Base-by-base conservation (phyloP, 2,797 vertebrate species). In the Girardinus metallicus region DNA sequence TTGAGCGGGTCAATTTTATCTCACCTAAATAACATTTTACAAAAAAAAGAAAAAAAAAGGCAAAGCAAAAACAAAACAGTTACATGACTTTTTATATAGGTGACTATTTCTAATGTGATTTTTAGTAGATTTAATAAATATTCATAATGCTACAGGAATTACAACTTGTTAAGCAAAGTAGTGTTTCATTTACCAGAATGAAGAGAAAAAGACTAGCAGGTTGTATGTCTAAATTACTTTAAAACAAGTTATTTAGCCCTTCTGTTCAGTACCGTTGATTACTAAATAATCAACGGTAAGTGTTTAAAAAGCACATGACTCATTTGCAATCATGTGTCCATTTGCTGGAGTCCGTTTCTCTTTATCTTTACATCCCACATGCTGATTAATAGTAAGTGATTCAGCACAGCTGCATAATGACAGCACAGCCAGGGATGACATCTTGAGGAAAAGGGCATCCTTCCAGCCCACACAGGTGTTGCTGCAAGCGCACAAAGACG, bases 391-490 rank as follows among this genome's bases (percentile, higher is more conserved):
- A 36, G 21, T 23, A 57, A 75, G 55, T 13, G 41, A 60, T 60
- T 31, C 9, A 16, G 51, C n/a, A 34, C 26, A 51, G 51, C 41
- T 49, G 13, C 23, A 15, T 46, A 34, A 80, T 11, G 36, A 75
- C 34, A 73, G 41, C 55, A 43, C 31, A 83, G 77, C n/a, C 5
- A 43, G 53, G 46, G 8, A 70, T 18, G 13, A 18, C 39, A 44
- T 36, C 74, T 31, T 23, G n/a, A 18, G 13, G 53, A 18, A 80
- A 86, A 78, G 85, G 86, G 77, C 82, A 78, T 34, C 77, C 74
- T 55, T 76, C 46, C 34, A 43, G 29, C 83, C 53, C 41, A 79
- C 81, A 81, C 77, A 83, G 79, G 85, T 80, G 80, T 60, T 75
- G 72, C 64, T 26, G 34, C 77, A 81, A 75, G 72, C 73, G 78